Base-by-base conservation (phyloP, 2,888 invertebrate genomes). In the Caenorhabditis afra region DNA sequence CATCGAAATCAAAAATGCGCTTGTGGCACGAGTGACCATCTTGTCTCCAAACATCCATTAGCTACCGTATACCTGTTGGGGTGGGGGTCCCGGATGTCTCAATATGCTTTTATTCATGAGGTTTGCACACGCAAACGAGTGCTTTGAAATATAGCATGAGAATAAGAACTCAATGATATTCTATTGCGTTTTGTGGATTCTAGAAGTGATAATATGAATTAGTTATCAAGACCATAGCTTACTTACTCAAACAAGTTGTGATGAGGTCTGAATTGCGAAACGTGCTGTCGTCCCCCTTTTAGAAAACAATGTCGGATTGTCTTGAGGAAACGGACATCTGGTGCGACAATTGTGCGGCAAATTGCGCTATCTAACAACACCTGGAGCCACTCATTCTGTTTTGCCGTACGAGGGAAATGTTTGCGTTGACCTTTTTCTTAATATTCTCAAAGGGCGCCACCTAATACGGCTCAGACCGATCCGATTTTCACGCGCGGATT, bases 91-190 rank as follows among this genome's bases (percentile, higher is more conserved):
- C 59, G 65, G 66, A 59, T 66, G 65, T 66, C 65, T 66, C 74
- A 64, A 73, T 64, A 73, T 62, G 64, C 64, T 62, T 71, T 77
- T 77, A 77, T 77, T 77, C 71, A 77, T 77, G 77, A 77, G 71
- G 70, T 66, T 53, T 59, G 50, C 55, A 71, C 77, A 77, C 77
- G 77, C 77, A 61, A 77, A 29, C 71, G 47, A 35, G 37, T 68
- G 59, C 53, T 77, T 57, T 76, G 53, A 65, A 77, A 70, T 70
- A 65, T 68, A 77, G 58, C 62, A 66, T 61, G 23, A 44, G 37
- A 59, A 55, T 66, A 14, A 59, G 53, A 18, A 18, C 45, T 47
- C 61, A 70, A 53, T 52, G 50, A 45, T 29, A 53, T 22, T 45
- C 61, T 45, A 57, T 71, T 37, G 62, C 71, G 71, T 71, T 71